A percentile compares a stretch with the other conserved stretches of the same genome.
phyloP scores from a whole-genome alignment of 2,888 invertebrate genomes.

The Hemicrepidius hirtus region DNA sequence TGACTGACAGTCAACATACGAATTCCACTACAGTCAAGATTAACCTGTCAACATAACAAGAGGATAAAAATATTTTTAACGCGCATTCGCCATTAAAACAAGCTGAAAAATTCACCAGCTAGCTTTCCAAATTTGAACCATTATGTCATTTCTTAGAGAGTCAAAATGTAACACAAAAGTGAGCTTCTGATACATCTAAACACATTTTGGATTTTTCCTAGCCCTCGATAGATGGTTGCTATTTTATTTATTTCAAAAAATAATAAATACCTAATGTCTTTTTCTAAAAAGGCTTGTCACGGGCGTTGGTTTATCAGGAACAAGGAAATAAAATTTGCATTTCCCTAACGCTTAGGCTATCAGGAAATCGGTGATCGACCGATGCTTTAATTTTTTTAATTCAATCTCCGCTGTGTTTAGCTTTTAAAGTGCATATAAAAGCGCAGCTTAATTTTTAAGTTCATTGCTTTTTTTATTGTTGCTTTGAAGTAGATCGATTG shows the following conservation, averaged over 20 bases:
- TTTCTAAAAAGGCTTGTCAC: too few relatives aligned
- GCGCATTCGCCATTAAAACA: neutral
- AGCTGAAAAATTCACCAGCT: neutral
- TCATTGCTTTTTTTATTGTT: neutral
- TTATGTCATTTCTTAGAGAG: too few relatives aligned
- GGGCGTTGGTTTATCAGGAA: too few relatives aligned
- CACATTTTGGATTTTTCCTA: too few relatives aligned
- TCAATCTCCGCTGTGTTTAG: neutral
- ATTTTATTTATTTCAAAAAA: too few relatives aligned
- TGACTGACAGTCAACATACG: slow-evolving; percentile 45
- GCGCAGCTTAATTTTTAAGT: neutral
- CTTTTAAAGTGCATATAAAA: neutral
- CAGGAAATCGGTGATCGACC: neutral
- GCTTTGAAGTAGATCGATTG: neutral
- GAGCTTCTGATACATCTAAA: too few relatives aligned
- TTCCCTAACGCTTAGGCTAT: too few relatives aligned
- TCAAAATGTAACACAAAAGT: too few relatives aligned
- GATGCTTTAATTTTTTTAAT: neutral
- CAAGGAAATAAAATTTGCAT: too few relatives aligned
- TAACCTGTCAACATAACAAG: slow-evolving; percentile 46
- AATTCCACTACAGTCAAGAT: slow-evolving; percentile 48
- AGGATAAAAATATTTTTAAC: slow-evolving; percentile 40
- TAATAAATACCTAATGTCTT: too few relatives aligned
- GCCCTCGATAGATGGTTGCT: too few relatives aligned
- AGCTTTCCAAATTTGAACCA: too few relatives aligned